phyloP scores from a whole-genome alignment of 1,140 invertebrate genomes.

The Manduca sexta region DNA sequence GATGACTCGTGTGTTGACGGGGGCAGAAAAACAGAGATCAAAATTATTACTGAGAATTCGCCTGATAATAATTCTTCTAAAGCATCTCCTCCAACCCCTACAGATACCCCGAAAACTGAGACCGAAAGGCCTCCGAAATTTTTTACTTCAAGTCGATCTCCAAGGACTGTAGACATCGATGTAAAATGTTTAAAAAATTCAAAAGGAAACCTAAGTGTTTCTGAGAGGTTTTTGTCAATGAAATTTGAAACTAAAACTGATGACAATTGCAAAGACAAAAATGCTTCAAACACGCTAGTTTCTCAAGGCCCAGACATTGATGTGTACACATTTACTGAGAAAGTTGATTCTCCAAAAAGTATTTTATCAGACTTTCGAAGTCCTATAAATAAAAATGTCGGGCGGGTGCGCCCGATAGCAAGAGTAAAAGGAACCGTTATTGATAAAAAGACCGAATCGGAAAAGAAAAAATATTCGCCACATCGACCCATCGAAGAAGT shows the following conservation, averaged over 20 bases:
- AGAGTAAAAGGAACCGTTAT: conserved; percentile 70
- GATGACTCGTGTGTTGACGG: conserved; percentile 8
- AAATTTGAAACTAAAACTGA: conserved; percentile 56
- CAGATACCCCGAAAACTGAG: conserved; percentile 48
- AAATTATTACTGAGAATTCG: neutral
- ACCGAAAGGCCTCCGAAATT: conserved; percentile 61
- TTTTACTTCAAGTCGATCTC: conserved; percentile 59
- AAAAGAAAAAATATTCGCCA: conserved; percentile 66
- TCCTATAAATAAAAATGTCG: conserved; percentile 60
- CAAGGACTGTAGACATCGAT: conserved; percentile 62
- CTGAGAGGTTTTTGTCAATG: conserved; percentile 58
- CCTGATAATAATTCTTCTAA: conserved; percentile 5
- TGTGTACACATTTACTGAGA: conserved; percentile 66
- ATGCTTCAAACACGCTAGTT: conserved; percentile 38
- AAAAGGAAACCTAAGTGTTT: conserved; percentile 59
- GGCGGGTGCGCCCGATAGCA: conserved; percentile 65
- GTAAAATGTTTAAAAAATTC: conserved; percentile 65
- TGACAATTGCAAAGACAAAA: conserved; percentile 52
- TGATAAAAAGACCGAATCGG: conserved; percentile 62
- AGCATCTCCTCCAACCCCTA: conserved; percentile 7
- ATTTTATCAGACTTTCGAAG: conserved; percentile 61
- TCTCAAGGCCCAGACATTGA: conserved; percentile 62
- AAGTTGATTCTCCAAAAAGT: conserved; percentile 66
- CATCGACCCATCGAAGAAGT: conserved; percentile 68
- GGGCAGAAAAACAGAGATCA: conserved; percentile 1